Evolutionary conservation across 2,888 invertebrate species (phyloP).

Genomic region (Pollenia labialis): DNA sequence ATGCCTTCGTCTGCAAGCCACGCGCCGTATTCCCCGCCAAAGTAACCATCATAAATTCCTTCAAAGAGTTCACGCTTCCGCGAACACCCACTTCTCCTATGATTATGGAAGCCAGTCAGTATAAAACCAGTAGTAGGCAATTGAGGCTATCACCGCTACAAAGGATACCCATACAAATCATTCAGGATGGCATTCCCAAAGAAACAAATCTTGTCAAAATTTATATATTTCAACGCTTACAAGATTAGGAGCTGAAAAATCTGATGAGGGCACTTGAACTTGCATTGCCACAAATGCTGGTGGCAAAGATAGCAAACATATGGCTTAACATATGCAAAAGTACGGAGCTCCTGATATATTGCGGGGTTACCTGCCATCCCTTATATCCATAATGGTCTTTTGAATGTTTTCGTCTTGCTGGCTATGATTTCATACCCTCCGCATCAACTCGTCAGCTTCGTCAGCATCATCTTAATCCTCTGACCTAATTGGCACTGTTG

Average conservation of each 20-base stretch:
- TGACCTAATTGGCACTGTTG: constrained; percentile 68
- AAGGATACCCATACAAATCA: constrained; percentile 79
- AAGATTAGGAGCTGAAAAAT: constrained; percentile 86
- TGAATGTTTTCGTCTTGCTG: constrained; percentile 80
- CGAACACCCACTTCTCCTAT: constrained; percentile 91
- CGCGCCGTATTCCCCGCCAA: constrained; percentile 88
- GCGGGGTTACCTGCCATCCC: constrained; percentile 79
- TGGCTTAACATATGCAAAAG: constrained; percentile 83
- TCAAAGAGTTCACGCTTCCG: constrained; percentile 89
- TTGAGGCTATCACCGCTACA: constrained; percentile 18
- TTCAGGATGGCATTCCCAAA: constrained; percentile 81
- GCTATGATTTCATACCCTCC: constrained; percentile 80
- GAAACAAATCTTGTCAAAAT: constrained; percentile 80
- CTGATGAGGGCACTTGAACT: constrained; percentile 89
- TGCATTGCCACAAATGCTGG: constrained; percentile 93
- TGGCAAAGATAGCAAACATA: constrained; percentile 90
- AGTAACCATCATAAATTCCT: constrained; percentile 86
- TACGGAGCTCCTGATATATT: constrained; percentile 77
- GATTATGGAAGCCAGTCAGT: constrained; percentile 85
- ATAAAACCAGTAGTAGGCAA: constrained; percentile 64
- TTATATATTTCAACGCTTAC: constrained; percentile 85
- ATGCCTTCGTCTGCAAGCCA: constrained; percentile 93
- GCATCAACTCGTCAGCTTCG: constrained; percentile 77
- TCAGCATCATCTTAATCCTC: constrained; percentile 76
- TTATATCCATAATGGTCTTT: constrained; percentile 80